Evolutionary conservation across 2,888 invertebrate genomes (phyloP).

Genomic region (Leucoma salicis): DNA sequence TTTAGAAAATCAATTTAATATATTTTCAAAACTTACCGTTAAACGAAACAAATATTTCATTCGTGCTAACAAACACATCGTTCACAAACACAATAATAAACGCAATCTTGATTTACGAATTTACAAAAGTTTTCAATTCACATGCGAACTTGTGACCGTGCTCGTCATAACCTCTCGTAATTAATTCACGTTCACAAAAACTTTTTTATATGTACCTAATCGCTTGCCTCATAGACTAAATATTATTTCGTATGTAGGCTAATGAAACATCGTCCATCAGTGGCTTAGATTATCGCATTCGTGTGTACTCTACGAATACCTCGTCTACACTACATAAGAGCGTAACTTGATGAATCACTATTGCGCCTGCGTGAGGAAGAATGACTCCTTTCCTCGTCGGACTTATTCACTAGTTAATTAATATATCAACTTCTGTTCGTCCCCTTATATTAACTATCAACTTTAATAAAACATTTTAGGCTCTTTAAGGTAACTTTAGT

Average conservation of each 20-base stretch:
- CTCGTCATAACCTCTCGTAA: slow-evolving; percentile 32
- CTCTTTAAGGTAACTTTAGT: slow-evolving; percentile 35
- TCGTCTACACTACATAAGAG: slow-evolving; percentile 70
- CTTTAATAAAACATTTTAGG: slow-evolving; percentile 71
- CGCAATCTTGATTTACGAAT: slow-evolving; percentile 25
- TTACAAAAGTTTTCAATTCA: slow-evolving; percentile 18
- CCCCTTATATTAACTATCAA: slow-evolving; percentile 68
- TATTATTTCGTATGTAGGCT: slow-evolving; percentile 45
- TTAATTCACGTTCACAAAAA: slow-evolving; percentile 49
- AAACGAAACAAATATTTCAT: slow-evolving; percentile 57
- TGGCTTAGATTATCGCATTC: slow-evolving; percentile 29
- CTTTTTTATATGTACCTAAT: slow-evolving; percentile 50
- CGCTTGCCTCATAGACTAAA: slow-evolving; percentile 42
- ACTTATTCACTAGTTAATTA: slow-evolving; percentile 80
- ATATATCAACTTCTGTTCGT: slow-evolving; percentile 77
- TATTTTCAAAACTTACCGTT: slow-evolving; percentile 71
- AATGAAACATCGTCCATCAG: slow-evolving; percentile 46
- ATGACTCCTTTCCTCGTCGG: slow-evolving; percentile 74
- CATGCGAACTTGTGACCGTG: slow-evolving; percentile 27
- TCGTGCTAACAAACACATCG: slow-evolving; percentile 60
- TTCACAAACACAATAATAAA: slow-evolving; percentile 51
- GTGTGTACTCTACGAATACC: slow-evolving; percentile 53
- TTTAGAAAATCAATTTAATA: no score
- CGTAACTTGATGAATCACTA: slow-evolving; percentile 57
- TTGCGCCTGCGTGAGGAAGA: slow-evolving; percentile 73